These are phyloP conservation scores for Hippotragus niger DNA, from an alignment of 2,113 vertebrate species.

Conservation along the genomic window DNA sequence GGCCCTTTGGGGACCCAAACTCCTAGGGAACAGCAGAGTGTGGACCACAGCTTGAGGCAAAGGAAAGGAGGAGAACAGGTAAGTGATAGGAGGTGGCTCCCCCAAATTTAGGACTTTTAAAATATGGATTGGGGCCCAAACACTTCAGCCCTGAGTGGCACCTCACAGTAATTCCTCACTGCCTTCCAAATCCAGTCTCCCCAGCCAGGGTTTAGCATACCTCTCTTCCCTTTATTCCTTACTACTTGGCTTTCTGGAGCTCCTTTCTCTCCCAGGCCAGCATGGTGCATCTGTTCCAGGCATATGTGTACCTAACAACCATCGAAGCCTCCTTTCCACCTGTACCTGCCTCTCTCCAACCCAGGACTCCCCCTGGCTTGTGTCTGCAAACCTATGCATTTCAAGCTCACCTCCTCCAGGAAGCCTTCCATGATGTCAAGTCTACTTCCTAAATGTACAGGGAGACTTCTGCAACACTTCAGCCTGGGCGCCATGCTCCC, in stretches of 20 bases:
- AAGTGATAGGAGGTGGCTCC: background rate
- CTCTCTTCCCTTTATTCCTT: background rate
- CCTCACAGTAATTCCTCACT: background rate
- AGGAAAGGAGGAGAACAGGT: background rate
- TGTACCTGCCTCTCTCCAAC: background rate
- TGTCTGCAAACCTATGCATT: background rate
- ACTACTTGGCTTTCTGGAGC: background rate
- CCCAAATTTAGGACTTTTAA: background rate
- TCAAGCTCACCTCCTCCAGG: background rate
- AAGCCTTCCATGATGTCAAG: background rate
- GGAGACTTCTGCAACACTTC: background rate
- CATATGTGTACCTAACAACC: background rate
- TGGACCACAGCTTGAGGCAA: background rate
- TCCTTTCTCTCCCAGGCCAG: background rate
- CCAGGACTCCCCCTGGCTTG: background rate
- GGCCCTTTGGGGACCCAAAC: background rate
- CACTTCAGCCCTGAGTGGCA: background rate
- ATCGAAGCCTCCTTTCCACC: background rate
- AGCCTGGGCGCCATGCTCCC: background rate
- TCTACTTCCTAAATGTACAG: background rate
- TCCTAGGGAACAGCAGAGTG: background rate
- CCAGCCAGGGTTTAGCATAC: fast-evolving
- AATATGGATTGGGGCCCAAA: background rate
- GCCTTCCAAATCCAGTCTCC: background rate
- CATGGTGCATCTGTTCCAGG: background rate